Base-by-base conservation (phyloP, 2,888 invertebrate genomes). In the Theretra japonica region DNA sequence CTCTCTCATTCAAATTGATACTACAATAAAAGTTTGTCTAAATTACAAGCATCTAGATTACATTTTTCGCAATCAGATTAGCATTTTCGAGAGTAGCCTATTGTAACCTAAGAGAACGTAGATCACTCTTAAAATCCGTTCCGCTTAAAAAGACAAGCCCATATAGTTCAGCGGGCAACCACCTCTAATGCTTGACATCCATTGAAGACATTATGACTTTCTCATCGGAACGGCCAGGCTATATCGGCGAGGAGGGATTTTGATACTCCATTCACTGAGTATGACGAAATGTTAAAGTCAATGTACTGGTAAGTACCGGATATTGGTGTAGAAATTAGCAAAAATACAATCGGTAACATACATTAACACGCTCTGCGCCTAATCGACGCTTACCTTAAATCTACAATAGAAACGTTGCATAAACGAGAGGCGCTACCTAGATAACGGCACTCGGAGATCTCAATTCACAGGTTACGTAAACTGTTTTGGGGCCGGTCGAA, bases 391-490 rank as follows among this genome's bases (percentile, higher is more conserved):
- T 53, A 53, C 6, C 53, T 62, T 62, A 33, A 33, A 62, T 8
- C 30, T 7, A 65, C 41, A 65, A 65, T 48, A 48, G 65, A 62
- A 62, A 19, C 21, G 58, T 70, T 70, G 25, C 33, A 41, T 58
- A 70, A 70, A 21, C 23, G 15, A 30, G 58, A n/a, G 25, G 41
- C 41, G 41, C 21, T 21, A 58, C 21, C 33, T n/a, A 70, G 65
- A 23, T 41, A 41, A 41, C 23, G 57, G 58, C 33, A 41, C 41
- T 23, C 33, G 8, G 56, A 53, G 17, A 25, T 58, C 57, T 69
- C 23, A 19, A 57, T 58, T 69, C 69, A 17, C 30, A 23, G 17
- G 58, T 70, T 74, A 77, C 72, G 72, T 71, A 68, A 65, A 7
- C 53, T 17, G n/a, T 53, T 17, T 53, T 53, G 53, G 53, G n/a